Evolutionary conservation across 1,140 invertebrate species (phyloP).

Genomic region (Sarcophaga peregrina): DNA sequence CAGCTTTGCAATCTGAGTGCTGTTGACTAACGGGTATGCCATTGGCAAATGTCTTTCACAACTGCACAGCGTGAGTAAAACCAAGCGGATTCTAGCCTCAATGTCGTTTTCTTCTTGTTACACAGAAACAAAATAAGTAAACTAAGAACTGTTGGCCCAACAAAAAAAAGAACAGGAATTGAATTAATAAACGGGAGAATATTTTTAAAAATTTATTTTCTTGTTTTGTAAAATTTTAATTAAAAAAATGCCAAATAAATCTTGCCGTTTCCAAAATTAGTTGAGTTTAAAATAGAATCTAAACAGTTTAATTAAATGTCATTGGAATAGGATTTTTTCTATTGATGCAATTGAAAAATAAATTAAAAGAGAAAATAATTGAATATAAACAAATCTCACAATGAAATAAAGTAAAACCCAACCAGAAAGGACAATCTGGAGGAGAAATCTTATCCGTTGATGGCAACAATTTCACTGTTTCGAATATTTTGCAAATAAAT

Average conservation of each 20-base stretch:
- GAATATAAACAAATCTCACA: too few species aligned
- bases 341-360: neutral
- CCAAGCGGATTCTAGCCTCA: neutral
- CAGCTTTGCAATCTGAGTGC: neutral
- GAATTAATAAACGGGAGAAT: neutral
- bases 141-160: neutral
- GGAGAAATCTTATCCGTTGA: too few species aligned
- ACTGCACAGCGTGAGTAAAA: neutral
- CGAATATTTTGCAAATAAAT: too few species aligned
- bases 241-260: neutral
- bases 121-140: neutral
- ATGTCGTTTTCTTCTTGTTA: neutral
- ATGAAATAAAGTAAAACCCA: too few species aligned
- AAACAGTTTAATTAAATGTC: constrained; percentile 5
- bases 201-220: neutral
- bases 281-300: neutral
- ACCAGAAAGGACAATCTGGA: too few species aligned
- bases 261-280: neutral
- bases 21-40: neutral
- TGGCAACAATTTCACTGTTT: too few species aligned
- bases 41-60: neutral
- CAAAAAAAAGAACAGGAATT: neutral
- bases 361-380: neutral
- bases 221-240: neutral
- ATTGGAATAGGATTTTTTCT: constrained; percentile 2